phyloP scores from a whole-genome alignment of 2,797 vertebrate species.

The Phataginus tricuspis region DNA sequence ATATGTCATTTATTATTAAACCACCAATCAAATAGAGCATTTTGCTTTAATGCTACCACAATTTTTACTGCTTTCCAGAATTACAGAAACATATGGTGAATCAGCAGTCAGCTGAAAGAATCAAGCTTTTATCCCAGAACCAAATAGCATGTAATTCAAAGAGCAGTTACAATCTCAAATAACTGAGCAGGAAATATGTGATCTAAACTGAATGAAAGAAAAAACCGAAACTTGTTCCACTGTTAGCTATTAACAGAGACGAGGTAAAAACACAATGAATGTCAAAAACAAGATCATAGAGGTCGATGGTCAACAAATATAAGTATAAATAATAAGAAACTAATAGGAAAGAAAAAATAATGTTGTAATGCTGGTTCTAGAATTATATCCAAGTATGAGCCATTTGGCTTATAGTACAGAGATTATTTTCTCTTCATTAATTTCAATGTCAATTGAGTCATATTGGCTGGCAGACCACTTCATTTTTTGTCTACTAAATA shows the following conservation, averaged over 20 bases:
- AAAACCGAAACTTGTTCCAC: neutral
- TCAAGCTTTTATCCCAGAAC: neutral
- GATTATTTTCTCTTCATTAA: constrained; percentile 1
- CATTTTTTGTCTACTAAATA: neutral
- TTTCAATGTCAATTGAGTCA: neutral
- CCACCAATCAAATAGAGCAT: neutral
- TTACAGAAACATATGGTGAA: neutral
- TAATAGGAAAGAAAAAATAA: neutral
- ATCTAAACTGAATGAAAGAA: neutral
- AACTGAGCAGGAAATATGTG: neutral
- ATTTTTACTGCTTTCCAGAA: constrained; percentile 28
- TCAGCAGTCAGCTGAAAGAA: neutral
- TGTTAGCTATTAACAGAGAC: neutral
- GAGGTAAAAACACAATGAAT: neutral
- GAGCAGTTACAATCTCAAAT: neutral
- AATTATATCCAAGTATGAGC: neutral
- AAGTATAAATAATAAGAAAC: neutral
- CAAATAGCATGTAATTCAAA: neutral
- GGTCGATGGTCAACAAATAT: neutral
- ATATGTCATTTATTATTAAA: neutral
- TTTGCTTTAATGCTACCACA: neutral
- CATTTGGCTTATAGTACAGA: neutral
- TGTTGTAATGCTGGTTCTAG: neutral
- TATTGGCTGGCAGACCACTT: neutral
- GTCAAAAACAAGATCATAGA: constrained; percentile 24